Percentiles rank a stretch among this genome's conserved stretches.
Evolutionary conservation across 1,140 invertebrate species (phyloP).

Genomic region (Dermatophagoides farinae): DNA sequence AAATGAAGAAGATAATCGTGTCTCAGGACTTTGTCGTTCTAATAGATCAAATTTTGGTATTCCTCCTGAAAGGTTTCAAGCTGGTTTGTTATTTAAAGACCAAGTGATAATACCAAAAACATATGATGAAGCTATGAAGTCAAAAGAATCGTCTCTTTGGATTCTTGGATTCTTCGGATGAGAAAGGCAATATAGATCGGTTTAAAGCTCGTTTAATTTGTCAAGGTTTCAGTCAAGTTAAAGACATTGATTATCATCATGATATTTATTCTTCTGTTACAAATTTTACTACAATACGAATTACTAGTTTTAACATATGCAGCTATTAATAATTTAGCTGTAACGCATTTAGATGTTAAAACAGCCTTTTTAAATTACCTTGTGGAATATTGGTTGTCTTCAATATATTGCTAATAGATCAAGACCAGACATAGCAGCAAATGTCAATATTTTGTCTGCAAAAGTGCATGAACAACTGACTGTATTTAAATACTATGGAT

Average conservation of each 20-base stretch:
- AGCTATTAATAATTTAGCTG: conserved; percentile 18
- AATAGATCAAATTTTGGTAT: too few species aligned
- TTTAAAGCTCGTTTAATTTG: conserved; percentile 15
- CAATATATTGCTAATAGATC: too few species aligned
- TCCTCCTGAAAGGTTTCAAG: too few species aligned
- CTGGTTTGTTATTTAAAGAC: too few species aligned
- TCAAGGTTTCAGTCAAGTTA: conserved; percentile 8
- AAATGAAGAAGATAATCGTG: too few species aligned
- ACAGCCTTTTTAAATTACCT: conserved; percentile 25
- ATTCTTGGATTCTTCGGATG: conserved; percentile 22
- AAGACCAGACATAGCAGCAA: too few species aligned
- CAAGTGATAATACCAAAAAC: too few species aligned
- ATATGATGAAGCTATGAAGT: conserved; percentile 22
- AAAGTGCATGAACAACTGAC: too few species aligned
- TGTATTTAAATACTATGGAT: too few species aligned
- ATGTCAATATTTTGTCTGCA: too few species aligned
- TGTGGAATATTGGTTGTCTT: too few species aligned
- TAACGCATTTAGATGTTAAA: conserved; percentile 23
- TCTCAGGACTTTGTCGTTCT: too few species aligned
- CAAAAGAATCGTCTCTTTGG: conserved; percentile 22
- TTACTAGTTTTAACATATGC: conserved; percentile 21
- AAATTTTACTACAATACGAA: conserved; percentile 22
- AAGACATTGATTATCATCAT: conserved; percentile 12
- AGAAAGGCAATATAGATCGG: conserved; percentile 9
- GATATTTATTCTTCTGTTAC: conserved; percentile 19